A percentile compares a stretch with the other conserved stretches of the same genome.
Evolutionary conservation across 2,113 vertebrate genomes (phyloP).

Genomic region (Festucalex cinctus): DNA sequence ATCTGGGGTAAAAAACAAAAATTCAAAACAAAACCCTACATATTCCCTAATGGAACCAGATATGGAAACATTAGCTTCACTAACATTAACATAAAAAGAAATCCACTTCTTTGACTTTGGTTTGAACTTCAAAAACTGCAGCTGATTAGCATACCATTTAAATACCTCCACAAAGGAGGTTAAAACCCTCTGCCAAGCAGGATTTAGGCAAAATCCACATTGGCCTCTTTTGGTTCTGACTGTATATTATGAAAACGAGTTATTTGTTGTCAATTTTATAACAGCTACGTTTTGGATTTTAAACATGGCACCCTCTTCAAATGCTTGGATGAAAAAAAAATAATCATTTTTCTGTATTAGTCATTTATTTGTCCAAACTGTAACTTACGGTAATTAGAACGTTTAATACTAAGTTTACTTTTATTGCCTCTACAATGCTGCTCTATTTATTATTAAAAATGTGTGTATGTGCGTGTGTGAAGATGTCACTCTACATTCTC

Average conservation of each 20-base stretch:
- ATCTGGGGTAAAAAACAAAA: no score
- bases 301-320: background rate
- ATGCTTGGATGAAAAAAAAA: no score
- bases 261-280: background rate
- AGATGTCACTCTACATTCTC: constrained; percentile 13
- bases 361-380: no score
- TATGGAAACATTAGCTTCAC: no score
- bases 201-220: background rate
- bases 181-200: no score
- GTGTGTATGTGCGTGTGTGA: background rate
- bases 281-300: background rate
- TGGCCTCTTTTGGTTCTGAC: background rate
- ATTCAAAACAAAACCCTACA: no score
- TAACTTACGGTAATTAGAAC: no score
- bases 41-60: no score
- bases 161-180: background rate
- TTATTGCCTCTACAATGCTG: background rate
- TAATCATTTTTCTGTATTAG: no score
- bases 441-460: background rate
- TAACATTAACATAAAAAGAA: no score
- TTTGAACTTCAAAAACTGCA: background rate
- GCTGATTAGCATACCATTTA: background rate
- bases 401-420: background rate
- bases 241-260: background rate
- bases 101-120: no score